phyloP scores from a whole-genome alignment of 2,888 invertebrate genomes.

The Candidula unifasciata region DNA sequence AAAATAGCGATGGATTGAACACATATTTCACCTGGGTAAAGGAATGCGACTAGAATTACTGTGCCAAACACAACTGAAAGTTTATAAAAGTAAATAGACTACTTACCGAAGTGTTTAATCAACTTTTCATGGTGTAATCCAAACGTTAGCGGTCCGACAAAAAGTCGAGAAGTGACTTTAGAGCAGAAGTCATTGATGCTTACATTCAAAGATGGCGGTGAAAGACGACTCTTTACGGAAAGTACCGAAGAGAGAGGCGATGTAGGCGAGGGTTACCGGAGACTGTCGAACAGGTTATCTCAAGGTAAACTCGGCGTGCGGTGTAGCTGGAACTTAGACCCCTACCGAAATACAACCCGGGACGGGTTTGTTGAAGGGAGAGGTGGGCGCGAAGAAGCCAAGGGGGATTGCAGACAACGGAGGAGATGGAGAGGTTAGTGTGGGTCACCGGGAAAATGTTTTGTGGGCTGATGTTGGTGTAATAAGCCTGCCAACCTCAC shows the following conservation, averaged over 20 bases:
- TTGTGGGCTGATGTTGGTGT: too few species aligned
- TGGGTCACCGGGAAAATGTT: too few species aligned
- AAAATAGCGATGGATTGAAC: neutral
- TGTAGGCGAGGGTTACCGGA: constrained; percentile 47
- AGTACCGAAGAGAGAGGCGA: constrained; percentile 51
- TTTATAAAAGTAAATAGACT: constrained; percentile 10
- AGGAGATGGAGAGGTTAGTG: too few species aligned
- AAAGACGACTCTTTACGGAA: constrained; percentile 52
- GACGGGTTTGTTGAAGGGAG: neutral
- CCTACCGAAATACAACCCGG: constrained; percentile 19
- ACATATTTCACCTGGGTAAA: constrained; percentile 20
- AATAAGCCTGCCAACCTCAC: too few species aligned
- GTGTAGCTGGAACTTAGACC: constrained; percentile 38
- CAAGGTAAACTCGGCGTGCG: constrained; percentile 47
- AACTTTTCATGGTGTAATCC: constrained; percentile 54
- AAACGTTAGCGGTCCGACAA: constrained; percentile 53
- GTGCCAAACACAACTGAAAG: constrained; percentile 10
- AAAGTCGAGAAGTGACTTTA: constrained; percentile 46
- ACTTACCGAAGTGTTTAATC: constrained; percentile 51
- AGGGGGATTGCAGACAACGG: too few species aligned
- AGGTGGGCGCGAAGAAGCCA: constrained; percentile 3
- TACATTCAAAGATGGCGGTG: constrained; percentile 56
- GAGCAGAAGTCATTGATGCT: constrained; percentile 46
- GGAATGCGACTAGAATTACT: constrained; percentile 30
- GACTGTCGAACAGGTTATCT: constrained; percentile 42